Percentiles rank a stretch among this genome's conserved stretches.
These are phyloP conservation scores for Hypomecis atomaria DNA, from an alignment of 2,888 invertebrate genomes.

Conservation along the genomic window DNA sequence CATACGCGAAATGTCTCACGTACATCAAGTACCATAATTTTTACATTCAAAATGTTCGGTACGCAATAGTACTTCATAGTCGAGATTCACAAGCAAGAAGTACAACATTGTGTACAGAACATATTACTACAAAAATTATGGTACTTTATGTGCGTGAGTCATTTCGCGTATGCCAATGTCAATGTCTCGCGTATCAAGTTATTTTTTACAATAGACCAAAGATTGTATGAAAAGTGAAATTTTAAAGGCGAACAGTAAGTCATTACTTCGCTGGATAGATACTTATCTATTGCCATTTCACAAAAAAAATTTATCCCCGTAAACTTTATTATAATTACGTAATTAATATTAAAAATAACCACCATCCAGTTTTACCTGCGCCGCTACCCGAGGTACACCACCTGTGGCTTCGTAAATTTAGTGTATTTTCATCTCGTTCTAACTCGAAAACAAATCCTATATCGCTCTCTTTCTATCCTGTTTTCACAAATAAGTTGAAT, in stretches of 20 bases:
- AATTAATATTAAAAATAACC: conserved; percentile 36
- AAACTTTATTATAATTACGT: conserved; percentile 5
- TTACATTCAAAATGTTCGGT: too few species aligned
- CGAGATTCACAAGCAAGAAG: too few species aligned
- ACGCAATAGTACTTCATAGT: too few species aligned
- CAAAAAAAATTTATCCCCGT: conserved; percentile 4
- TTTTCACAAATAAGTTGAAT: conserved; percentile 84
- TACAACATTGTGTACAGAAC: too few species aligned
- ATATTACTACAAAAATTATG: too few species aligned
- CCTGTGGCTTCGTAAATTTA: conserved; percentile 84
- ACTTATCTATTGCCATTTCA: conserved; percentile 3
- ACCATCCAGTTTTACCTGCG: conserved; percentile 53
- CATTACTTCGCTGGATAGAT: conserved; percentile 1
- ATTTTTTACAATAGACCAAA: too few species aligned
- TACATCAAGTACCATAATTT: too few species aligned
- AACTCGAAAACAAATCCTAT: conserved; percentile 48
- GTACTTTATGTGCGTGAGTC: too few species aligned
- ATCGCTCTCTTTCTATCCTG: conserved; percentile 67
- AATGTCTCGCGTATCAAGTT: too few species aligned
- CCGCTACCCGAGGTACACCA: conserved; percentile 80
- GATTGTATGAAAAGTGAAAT: background rate
- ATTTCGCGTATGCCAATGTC: too few species aligned
- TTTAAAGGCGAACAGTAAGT: conserved; percentile 3
- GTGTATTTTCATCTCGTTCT: conserved; percentile 68
- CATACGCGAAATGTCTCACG: too few species aligned